phyloP scores from a whole-genome alignment of 2,888 invertebrate genomes.

The Belgica antarctica region DNA sequence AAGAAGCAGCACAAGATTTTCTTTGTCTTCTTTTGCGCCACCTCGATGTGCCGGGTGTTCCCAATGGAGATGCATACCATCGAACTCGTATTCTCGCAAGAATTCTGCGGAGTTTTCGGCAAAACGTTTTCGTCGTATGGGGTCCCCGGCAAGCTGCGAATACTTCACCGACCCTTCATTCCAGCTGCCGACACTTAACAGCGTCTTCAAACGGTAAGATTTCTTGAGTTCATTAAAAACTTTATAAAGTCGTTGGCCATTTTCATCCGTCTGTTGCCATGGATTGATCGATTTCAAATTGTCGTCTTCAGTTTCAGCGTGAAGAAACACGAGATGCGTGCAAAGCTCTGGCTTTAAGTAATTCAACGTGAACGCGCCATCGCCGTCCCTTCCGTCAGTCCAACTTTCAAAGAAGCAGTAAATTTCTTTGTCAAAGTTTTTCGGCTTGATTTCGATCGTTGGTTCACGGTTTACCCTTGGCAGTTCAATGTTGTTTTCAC shows the following conservation, averaged over 20 bases:
- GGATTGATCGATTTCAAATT: neutral
- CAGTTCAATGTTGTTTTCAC: too few relatives aligned
- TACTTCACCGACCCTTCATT: conserved; percentile 56
- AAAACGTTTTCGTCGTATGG: conserved; percentile 51
- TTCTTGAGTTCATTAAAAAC: neutral
- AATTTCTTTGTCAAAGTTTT: too few relatives aligned
- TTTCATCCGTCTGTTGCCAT: neutral
- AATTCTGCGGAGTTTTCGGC: conserved; percentile 54
- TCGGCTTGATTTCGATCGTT: too few relatives aligned
- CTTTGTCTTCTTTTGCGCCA: conserved; percentile 53
- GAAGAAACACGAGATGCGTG: neutral
- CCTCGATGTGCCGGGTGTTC: conserved; percentile 56
- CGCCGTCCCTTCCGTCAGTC: conserved; percentile 1
- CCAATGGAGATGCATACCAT: conserved; percentile 58
- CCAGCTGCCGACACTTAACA: conserved; percentile 58
- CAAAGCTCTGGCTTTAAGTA: conserved; percentile 25
- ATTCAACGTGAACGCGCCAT: conserved; percentile 2
- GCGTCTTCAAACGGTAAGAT: conserved; percentile 53
- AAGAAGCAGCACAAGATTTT: conserved; percentile 54
- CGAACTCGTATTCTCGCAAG: conserved; percentile 55
- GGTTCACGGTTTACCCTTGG: too few relatives aligned
- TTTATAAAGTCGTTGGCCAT: neutral
- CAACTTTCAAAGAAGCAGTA: conserved; percentile 19
- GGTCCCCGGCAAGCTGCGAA: conserved; percentile 52
- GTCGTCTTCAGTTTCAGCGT: neutral